Evolutionary conservation across 2,888 invertebrate genomes (phyloP), one percentile per base, ranked within the genome.

Genomic region (Aplocera efformata): DNA sequence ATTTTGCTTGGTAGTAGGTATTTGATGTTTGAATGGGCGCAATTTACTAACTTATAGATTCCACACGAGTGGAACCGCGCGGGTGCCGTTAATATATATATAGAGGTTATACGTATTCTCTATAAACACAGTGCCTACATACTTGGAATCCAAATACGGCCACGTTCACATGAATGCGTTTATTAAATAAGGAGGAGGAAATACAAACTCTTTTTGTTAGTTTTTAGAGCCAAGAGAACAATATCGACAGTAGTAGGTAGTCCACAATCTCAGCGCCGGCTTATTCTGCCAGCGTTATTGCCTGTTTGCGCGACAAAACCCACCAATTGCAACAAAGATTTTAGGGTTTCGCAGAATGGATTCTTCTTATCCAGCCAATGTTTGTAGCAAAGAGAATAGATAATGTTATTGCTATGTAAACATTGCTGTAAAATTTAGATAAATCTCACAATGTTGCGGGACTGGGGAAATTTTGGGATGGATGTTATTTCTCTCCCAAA

Each of bases 261-360:
- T 54, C 55, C 54, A 52, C 62, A 65, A 66, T 69, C 67, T 60
- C 56, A 50, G 63, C 58, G 58, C 50, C 53, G 66, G 68, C 67
- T 66, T 65, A 68, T 67, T 72, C 60, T 57, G 63, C 56, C 63
- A 60, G 60, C 69, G 67, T 72, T 73, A 73, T 72, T 65, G 72
- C 58, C 65, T 63, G 70, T 71, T 72, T 66, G 62, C 56, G 64
- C 62, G 69, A 70, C 69, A 67, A 71, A 67, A 70, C 67, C 64
- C 54, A 65, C 62, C 70, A 65, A 73, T 73, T 69, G 73, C 69
- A 70, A 58, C 64, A 50, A 67, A 66, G 63, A 69, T 72, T 73
- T 72, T 71, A 67, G 69, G 68, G 71, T 72, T 70, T 62, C 62
- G 53, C 53, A 55, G 58, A 72, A 72, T 72, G 68, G 71, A 71